Percentiles rank a stretch among this genome's conserved stretches.
Evolutionary conservation across 2,888 invertebrate genomes (phyloP).

Genomic region (Epicampocera succincta): DNA sequence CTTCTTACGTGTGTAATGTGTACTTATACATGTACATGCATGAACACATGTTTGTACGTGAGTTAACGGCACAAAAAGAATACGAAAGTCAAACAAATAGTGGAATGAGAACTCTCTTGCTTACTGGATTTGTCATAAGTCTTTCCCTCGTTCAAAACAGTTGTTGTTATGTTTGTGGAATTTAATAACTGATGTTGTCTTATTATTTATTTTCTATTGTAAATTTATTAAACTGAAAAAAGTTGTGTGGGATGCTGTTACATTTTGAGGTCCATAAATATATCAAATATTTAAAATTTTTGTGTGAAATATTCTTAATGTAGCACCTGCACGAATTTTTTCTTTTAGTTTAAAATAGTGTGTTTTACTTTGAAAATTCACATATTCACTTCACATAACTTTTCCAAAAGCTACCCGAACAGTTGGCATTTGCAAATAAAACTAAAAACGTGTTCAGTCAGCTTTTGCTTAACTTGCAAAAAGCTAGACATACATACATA

Average conservation of each 20-base stretch:
- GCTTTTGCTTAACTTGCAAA: no score
- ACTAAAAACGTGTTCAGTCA: no score
- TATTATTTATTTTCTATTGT: background rate
- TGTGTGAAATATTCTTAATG: slow-evolving; percentile 21
- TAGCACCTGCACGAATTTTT: slow-evolving; percentile 33
- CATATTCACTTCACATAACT: no score
- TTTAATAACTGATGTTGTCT: background rate
- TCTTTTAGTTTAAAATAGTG: background rate
- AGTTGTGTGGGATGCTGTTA: slow-evolving; percentile 35
- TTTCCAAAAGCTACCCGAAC: no score
- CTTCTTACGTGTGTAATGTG: no score
- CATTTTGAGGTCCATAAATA: slow-evolving; percentile 21
- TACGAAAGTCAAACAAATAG: no score
- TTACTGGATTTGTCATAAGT: slow-evolving; percentile 33
- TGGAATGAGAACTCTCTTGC: background rate
- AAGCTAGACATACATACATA: no score
- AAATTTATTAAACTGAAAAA: slow-evolving; percentile 31
- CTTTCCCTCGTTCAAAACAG: background rate
- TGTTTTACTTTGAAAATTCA: background rate
- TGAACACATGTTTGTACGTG: no score
- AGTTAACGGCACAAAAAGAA: no score
- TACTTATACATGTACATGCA: no score
- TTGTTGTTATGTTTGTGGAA: slow-evolving; percentile 15
- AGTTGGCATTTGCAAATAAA: no score
- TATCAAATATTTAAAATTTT: slow-evolving; percentile 42